These are phyloP conservation scores for Margarornis squamiger DNA, from an alignment of 2,797 vertebrate genomes.

Conservation along the genomic window DNA sequence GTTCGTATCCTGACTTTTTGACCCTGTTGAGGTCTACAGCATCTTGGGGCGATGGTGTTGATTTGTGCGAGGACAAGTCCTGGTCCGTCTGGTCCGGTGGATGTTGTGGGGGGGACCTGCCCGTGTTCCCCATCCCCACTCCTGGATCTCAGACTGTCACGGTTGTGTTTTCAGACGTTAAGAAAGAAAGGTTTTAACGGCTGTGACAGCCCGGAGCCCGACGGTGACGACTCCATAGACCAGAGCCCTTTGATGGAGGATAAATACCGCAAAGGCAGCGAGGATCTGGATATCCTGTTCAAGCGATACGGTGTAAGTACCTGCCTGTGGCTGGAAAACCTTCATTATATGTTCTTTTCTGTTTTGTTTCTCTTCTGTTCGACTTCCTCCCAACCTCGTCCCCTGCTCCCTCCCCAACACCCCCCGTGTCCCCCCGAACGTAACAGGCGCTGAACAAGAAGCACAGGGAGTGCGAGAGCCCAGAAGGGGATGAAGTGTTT, in stretches of 20 bases:
- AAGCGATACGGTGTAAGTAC: conserved; percentile 97
- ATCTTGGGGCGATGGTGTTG: accelerated
- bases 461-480: conserved; percentile 98
- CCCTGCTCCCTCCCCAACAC: background rate
- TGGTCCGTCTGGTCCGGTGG: accelerated
- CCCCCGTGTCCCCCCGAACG: conserved; percentile 22
- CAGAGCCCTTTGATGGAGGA: conserved; percentile 97
- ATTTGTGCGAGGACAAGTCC: accelerated
- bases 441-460: conserved; percentile 99
- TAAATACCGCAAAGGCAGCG: conserved; percentile 92
- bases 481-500: conserved; percentile 94
- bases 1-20: background rate
- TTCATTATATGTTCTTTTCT: conserved; percentile 57
- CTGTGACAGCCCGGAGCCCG: conserved; percentile 98
- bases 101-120: background rate
- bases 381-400: background rate
- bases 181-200: conserved; percentile 99
- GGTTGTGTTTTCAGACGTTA: conserved; percentile 88
- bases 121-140: background rate
- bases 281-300: conserved; percentile 97
- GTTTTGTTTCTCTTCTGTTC: conserved; percentile 46
- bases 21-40: accelerated
- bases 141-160: conserved; percentile 35
- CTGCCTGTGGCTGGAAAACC: conserved; percentile 4
- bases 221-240: conserved; percentile 96